Evolutionary conservation across 1,140 invertebrate genomes (phyloP), one percentile per base, ranked within the genome.

Genomic region (Metopolophium dirhodum): DNA sequence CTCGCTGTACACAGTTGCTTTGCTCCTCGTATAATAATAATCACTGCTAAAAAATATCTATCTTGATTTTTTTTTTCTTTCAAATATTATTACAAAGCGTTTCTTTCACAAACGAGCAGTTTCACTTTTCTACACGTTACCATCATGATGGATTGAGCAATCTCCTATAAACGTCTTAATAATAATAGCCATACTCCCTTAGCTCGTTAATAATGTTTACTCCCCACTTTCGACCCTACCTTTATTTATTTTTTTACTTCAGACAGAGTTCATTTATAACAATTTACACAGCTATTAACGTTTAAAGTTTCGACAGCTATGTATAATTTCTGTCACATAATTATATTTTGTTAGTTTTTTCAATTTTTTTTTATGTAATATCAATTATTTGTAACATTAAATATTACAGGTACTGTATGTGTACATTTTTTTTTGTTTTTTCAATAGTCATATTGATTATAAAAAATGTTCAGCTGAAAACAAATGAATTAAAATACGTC

Each of bases 141-240:
- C 90, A 77, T 77, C 90, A 47, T 91, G 90, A 91, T 91, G 68
- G 68, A 91, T 91, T 35, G 68, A 68, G 57, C 90, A 91, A 91
- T 77, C 57, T 91, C 57, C 45, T 77, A 91, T 91, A 77, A 91
- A 91, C 90, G 90, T 91, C 90, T 91, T 91, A 91, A 91, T 91
- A 89, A 91, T 91, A 91, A 91, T 91, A 91, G 61, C 90, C 37
- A 77, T 77, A 91, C 90, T 91, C 90, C 90, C 90, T 91, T 11
- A 23, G 87, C 87, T 89, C 88, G 88, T 89, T 89, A 89, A 89
- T 89, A 89, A 89, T 41, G 88, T 89, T 89, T 57, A 89, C 88
- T 30, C 88, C 88, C 9, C 87, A 89, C 87, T 89, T 37, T 89
- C 49, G 20, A 89, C n/a, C n/a, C 88, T 57, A 57, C 88, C 88